phyloP scores from a whole-genome alignment of 2,797 vertebrate genomes.

The Lithobates pipiens region DNA sequence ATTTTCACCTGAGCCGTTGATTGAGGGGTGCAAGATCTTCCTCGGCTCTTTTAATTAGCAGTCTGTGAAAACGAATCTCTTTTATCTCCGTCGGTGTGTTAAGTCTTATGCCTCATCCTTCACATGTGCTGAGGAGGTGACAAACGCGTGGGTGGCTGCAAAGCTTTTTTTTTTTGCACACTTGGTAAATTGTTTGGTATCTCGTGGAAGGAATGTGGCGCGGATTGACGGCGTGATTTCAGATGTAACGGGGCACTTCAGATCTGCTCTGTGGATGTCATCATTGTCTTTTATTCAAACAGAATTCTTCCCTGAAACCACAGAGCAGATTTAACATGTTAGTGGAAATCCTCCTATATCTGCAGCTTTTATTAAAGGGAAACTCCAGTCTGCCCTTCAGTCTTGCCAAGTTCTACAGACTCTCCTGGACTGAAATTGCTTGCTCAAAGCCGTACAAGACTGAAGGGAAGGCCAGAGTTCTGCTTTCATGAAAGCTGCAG shows the following conservation, averaged over 20 bases:
- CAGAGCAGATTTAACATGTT: not conserved
- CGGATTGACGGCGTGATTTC: not conserved
- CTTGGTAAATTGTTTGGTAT: not conserved
- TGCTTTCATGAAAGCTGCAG: no score
- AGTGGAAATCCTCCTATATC: not conserved
- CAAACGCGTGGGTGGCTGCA: slow-evolving; percentile 16
- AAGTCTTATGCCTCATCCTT: slow-evolving; percentile 21
- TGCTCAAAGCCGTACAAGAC: no score
- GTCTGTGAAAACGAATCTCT: slow-evolving; percentile 26
- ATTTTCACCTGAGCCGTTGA: not conserved
- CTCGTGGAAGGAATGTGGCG: not conserved
- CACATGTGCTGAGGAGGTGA: not conserved
- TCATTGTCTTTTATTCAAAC: not conserved
- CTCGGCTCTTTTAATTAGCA: slow-evolving; percentile 44
- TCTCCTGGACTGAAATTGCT: no score
- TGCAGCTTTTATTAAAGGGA: no score
- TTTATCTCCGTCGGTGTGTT: slow-evolving; percentile 28
- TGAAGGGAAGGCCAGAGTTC: no score
- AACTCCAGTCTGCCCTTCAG: no score
- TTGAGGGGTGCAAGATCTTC: slow-evolving; percentile 60
- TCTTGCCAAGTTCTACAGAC: no score
- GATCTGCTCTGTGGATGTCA: not conserved
- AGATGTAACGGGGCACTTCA: not conserved
- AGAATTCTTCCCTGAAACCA: no score
- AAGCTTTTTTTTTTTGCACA: not conserved